Conservation (phyloP, 2,888 invertebrate genomes). For the Morpho helenor region DNA sequence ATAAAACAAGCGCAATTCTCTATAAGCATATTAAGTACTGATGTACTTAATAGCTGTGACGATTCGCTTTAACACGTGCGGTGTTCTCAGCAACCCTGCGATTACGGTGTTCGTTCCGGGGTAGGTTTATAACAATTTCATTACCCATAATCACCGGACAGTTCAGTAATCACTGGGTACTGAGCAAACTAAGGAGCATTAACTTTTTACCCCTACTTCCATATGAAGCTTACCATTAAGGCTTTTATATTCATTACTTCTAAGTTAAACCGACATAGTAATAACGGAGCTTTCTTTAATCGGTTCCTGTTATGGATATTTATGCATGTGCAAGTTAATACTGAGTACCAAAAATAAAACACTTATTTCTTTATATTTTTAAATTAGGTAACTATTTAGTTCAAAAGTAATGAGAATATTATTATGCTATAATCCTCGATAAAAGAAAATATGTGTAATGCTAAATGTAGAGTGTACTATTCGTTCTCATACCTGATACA, state of each 20-base stretch:
- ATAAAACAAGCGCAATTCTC: no score
- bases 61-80: slow-evolving; percentile 40
- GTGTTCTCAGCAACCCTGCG: slow-evolving; percentile 46
- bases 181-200: slow-evolving; percentile 27
- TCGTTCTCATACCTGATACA: no score
- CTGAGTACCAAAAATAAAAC: no score
- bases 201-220: slow-evolving; percentile 12
- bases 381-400: neutral
- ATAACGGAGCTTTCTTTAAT: neutral
- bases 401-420: no score
- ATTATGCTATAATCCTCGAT: no score
- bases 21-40: no score
- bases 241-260: neutral
- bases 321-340: no score
- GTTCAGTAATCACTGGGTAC: slow-evolving; percentile 41
- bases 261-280: neutral
- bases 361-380: no score
- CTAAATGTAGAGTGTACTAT: no score
- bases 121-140: slow-evolving; percentile 59
- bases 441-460: no score
- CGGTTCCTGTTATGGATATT: no score
- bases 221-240: neutral
- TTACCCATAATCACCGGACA: slow-evolving; percentile 38
- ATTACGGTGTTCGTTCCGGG: slow-evolving; percentile 44
- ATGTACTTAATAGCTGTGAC: slow-evolving; percentile 26